Percentiles rank a stretch among this genome's conserved stretches.
These are phyloP conservation scores for Cecidostiba fungosa DNA, from an alignment of 2,888 invertebrate species.

Conservation along the genomic window DNA sequence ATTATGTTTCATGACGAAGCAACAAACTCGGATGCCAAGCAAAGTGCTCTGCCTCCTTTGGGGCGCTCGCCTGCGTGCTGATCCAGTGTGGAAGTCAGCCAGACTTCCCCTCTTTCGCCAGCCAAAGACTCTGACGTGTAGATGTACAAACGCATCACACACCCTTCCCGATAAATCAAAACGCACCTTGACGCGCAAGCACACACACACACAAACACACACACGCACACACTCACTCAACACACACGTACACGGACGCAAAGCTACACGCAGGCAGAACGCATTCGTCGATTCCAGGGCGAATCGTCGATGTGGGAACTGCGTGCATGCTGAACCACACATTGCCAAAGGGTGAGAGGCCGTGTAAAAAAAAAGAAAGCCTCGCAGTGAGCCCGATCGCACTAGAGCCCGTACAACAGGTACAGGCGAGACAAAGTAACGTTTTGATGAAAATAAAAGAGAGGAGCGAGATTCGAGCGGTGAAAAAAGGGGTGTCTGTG, in stretches of 20 bases:
- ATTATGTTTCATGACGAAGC: conserved; percentile 61
- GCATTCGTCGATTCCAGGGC: conserved; percentile 3
- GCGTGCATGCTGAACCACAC: background rate
- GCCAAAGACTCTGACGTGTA: conserved; percentile 18
- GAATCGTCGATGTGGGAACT: conserved; percentile 30
- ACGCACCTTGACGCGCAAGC: conserved; percentile 55
- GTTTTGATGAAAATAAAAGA: conserved; percentile 30
- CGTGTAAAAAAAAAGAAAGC: background rate
- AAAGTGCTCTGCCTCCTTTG: conserved; percentile 57
- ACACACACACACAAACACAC: background rate
- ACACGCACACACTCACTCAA: background rate
- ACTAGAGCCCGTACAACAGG: conserved; percentile 31
- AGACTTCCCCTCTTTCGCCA: conserved; percentile 40
- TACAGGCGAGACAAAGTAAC: conserved; percentile 31
- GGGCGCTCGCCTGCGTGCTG: conserved; percentile 49
- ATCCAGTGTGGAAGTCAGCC: conserved; percentile 38
- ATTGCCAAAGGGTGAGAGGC: background rate
- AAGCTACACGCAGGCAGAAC: background rate
- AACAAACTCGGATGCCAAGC: conserved; percentile 63
- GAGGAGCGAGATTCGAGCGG: background rate
- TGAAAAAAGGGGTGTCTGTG: background rate
- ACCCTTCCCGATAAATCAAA: conserved; percentile 57
- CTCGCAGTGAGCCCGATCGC: conserved; percentile 3
- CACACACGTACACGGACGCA: conserved; percentile 1
- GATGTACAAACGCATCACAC: conserved; percentile 31